phyloP scores from a whole-genome alignment of 1,140 invertebrate genomes.

The Hylaeus anthracinus region DNA sequence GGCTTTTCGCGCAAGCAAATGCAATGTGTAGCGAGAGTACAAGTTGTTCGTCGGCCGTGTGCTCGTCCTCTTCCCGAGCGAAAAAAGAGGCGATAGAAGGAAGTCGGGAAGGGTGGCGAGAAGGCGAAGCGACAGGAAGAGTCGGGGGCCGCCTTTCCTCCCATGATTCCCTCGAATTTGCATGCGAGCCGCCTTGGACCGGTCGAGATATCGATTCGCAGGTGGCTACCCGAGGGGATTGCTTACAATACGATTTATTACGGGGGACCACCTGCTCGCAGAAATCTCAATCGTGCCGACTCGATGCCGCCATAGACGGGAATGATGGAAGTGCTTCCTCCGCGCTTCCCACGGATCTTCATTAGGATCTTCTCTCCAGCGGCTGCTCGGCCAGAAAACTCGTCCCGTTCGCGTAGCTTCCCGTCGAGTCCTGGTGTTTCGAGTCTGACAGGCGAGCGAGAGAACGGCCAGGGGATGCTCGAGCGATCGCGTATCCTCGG shows the following conservation, averaged over 20 bases:
- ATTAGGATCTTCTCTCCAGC: constrained; percentile 35
- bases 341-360: constrained; percentile 61
- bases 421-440: neutral
- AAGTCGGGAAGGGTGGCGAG: neutral
- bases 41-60: too few relatives aligned
- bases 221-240: constrained; percentile 74
- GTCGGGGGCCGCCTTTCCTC: constrained; percentile 38
- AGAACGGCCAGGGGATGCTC: neutral
- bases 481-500: too few relatives aligned
- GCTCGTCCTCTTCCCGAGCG: neutral
- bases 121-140: constrained; percentile 51
- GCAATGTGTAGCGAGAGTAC: too few relatives aligned
- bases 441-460: too few relatives aligned
- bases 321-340: constrained; percentile 55
- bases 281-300: constrained; percentile 76
- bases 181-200: constrained; percentile 68
- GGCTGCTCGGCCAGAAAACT: constrained; percentile 17
- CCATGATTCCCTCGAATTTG: constrained; percentile 68
- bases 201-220: constrained; percentile 78
- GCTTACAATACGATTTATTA: constrained; percentile 80
- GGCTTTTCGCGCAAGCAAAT: too few relatives aligned
- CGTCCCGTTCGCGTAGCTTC: neutral
- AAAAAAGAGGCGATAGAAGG: constrained; percentile 10
- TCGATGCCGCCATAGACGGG: constrained; percentile 58
- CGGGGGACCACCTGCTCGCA: constrained; percentile 75